Evolutionary conservation across 2,888 invertebrate genomes (phyloP).

Genomic region (Trichopoda pennipes): DNA sequence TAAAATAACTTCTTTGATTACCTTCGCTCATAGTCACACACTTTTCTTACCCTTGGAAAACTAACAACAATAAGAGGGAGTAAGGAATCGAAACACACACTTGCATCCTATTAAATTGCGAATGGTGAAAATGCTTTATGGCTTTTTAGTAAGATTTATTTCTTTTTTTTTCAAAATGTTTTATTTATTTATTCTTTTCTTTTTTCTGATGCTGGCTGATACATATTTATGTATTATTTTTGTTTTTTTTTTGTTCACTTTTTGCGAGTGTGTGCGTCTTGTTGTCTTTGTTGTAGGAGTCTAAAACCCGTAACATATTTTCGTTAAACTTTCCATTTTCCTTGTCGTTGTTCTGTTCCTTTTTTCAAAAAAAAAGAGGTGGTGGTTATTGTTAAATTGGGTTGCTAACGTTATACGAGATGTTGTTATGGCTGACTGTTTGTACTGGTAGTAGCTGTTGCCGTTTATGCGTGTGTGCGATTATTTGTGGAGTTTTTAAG

Average conservation of each 20-base stretch:
- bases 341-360: conserved; percentile 43
- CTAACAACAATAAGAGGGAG: conserved; percentile 8
- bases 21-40: conserved; percentile 27
- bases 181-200: conserved; percentile 77
- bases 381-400: conserved; percentile 45
- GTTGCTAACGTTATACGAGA: conserved; percentile 38
- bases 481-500: conserved; percentile 67
- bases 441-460: conserved; percentile 33
- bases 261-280: conserved; percentile 67
- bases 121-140: conserved; percentile 81
- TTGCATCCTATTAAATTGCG: conserved; percentile 78
- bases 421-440: conserved; percentile 25
- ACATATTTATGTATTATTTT: conserved; percentile 71
- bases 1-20: conserved; percentile 1
- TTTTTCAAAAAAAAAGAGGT: conserved; percentile 33
- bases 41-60: conserved; percentile 40
- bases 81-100: conserved; percentile 45
- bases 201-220: conserved; percentile 73
- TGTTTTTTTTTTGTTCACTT: conserved; percentile 32
- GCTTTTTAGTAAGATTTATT: conserved; percentile 81
- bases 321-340: conserved; percentile 66
- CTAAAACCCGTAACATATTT: conserved; percentile 67
- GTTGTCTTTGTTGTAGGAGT: conserved; percentile 63
- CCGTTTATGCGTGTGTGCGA: conserved; percentile 60
- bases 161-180: conserved; percentile 78